A percentile compares a stretch with the other conserved stretches of the same genome.
Evolutionary conservation across 2,888 invertebrate species (phyloP).

Genomic region (Ophion slaviceki): DNA sequence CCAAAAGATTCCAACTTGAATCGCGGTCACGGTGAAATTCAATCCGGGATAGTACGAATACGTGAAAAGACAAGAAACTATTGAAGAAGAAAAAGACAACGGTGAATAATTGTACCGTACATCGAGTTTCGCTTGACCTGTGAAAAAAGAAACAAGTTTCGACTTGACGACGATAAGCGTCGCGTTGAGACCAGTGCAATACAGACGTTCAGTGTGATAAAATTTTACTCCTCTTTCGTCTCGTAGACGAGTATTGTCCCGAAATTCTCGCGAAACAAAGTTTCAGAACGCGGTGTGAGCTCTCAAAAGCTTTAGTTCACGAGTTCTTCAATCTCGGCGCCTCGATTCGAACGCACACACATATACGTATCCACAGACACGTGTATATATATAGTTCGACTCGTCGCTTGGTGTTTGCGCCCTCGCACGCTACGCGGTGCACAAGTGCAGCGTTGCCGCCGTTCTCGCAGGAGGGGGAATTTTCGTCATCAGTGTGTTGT

Average conservation of each 20-base stretch:
- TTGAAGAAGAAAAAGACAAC: background rate
- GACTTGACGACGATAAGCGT: slow-evolving; percentile 37
- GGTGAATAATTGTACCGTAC: background rate
- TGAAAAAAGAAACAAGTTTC: slow-evolving; percentile 10
- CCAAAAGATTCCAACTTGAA: background rate
- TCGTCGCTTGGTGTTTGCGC: slow-evolving; percentile 50
- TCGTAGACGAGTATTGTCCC: background rate
- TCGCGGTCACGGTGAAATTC: background rate
- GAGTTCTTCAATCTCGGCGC: slow-evolving; percentile 34
- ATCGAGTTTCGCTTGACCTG: slow-evolving; percentile 15
- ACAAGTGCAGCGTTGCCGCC: slow-evolving; percentile 70
- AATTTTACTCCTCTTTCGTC: background rate
- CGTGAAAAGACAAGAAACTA: too few species aligned
- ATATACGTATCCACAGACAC: slow-evolving; percentile 1
- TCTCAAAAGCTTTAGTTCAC: background rate
- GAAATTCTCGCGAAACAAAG: background rate
- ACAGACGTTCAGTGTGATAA: slow-evolving; percentile 5
- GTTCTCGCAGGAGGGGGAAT: slow-evolving; percentile 33
- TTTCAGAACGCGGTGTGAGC: slow-evolving; percentile 11
- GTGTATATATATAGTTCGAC: slow-evolving; percentile 32
- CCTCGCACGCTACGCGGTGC: slow-evolving; percentile 63
- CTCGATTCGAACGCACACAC: slow-evolving; percentile 43
- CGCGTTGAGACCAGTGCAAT: slow-evolving; percentile 22
- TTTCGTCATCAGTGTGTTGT: slow-evolving; percentile 66
- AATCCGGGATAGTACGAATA: too few species aligned